Percentiles rank a stretch among this genome's conserved stretches.
These are phyloP conservation scores for Paramormyrops kingsleyae DNA, from an alignment of 2,113 vertebrate genomes.

Conservation along the genomic window DNA sequence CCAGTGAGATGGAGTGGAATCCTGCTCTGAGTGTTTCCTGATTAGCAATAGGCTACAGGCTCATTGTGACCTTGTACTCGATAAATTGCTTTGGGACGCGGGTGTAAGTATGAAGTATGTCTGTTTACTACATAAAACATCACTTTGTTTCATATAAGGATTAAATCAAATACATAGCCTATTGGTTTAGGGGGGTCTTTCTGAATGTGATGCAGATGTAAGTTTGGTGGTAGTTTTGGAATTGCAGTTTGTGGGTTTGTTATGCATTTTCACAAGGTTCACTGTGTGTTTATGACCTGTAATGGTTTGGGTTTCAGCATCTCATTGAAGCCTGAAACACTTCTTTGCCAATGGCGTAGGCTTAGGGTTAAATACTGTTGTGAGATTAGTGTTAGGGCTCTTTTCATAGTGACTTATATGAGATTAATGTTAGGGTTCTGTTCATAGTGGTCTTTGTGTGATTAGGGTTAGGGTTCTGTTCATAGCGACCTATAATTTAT, in stretches of 20 bases:
- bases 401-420: background rate
- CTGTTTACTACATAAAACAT: background rate
- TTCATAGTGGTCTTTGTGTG: background rate
- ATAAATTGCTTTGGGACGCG: background rate
- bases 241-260: background rate
- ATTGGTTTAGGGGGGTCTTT: background rate
- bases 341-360: background rate
- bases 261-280: background rate
- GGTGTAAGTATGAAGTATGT: background rate
- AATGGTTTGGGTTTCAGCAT: background rate
- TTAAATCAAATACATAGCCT: background rate
- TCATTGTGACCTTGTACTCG: background rate
- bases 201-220: background rate
- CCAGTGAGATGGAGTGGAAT: background rate
- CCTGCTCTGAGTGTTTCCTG: background rate
- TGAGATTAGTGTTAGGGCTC: background rate
- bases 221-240: background rate
- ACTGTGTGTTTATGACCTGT: background rate
- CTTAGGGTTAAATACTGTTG: background rate
- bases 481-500: background rate
- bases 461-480: background rate
- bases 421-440: background rate
- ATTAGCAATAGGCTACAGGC: background rate
- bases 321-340: background rate
- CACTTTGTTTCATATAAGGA: background rate